phyloP scores from a whole-genome alignment of 1,140 invertebrate genomes.

The Augochlora pura region DNA sequence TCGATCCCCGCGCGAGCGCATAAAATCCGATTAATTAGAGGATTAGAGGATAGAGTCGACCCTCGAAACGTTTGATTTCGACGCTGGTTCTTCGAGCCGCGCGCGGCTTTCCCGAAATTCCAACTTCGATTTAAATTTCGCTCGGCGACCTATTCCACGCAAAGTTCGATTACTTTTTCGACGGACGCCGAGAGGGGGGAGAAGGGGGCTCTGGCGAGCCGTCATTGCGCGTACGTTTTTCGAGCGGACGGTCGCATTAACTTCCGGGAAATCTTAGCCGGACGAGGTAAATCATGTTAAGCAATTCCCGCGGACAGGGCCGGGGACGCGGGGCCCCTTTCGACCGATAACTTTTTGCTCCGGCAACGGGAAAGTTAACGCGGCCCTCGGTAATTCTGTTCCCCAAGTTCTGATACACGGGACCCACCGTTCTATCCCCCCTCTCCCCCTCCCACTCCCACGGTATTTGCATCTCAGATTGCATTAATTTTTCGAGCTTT shows the following conservation, averaged over 20 bases:
- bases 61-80: too few relatives aligned
- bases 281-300: constrained; percentile 33
- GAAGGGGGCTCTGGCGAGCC: neutral
- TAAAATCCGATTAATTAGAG: too few relatives aligned
- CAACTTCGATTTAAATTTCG: constrained; percentile 8
- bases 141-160: neutral
- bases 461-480: neutral
- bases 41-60: too few relatives aligned
- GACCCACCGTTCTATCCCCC: too few relatives aligned
- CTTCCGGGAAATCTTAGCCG: constrained; percentile 31
- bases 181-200: neutral
- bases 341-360: neutral
- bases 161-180: neutral
- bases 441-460: too few relatives aligned
- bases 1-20: too few relatives aligned
- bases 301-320: constrained; percentile 17
- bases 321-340: too few relatives aligned
- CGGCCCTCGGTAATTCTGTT: neutral
- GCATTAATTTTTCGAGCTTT: neutral
- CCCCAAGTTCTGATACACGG: neutral
- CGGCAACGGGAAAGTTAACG: neutral
- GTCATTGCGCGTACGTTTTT: constrained; percentile 40
- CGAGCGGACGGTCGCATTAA: constrained; percentile 29
- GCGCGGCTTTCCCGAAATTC: neutral
- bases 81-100: too few relatives aligned